Evolutionary conservation across 2,888 invertebrate species (phyloP), one percentile per base, ranked within the genome.

Genomic region (Homarus gammarus): DNA sequence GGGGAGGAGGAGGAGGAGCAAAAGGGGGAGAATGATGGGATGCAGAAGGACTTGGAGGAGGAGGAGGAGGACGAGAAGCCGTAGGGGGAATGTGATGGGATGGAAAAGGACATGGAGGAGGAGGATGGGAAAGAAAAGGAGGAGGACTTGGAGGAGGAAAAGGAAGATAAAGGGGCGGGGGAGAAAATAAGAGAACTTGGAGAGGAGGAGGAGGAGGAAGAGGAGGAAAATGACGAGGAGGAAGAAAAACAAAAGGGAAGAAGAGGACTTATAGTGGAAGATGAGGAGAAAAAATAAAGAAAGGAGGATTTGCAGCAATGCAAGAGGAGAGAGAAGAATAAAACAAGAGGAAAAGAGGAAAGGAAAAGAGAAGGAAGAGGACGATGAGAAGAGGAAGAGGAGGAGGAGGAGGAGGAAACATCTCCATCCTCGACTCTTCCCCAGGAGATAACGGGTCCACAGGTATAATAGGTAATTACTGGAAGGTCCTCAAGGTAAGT

Each of bases 61-160:
- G 15, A 38, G 22, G 73, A 36, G 73, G 75, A 40, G 75, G 15
- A 38, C 12, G 22, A 40, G 75, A 18, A 38, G 27, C 15, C 18
- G 75, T 15, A 38, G n/a, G 75, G 75, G 40, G n/a, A 36, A 22
- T 33, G 22, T 33, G n/a, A 36, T 12, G 40, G 22, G 75, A 22
- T 18, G 22, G 75, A 40, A 40, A 36, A 36, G 36, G 40, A 75
- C 36, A 36, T 18, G 36, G 75, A 75, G 38, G 10, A 31, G 31
- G 73, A 73, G 73, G 31, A 31, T 5, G 73, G 31, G 73, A 31
- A 31, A 31, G 73, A 73, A 33, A 31, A 31, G 31, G 73, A 73
- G 73, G 31, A 31, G 31, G 73, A 8, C 22, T n/a, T n/a, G n/a
- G n/a, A n/a, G n/a, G n/a, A n/a, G n/a, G n/a, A n/a, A n/a, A n/a